These are phyloP conservation scores for Dendronephthya gigantea DNA, from an alignment of 64 coral and sea anemone species.

Conservation along the genomic window DNA sequence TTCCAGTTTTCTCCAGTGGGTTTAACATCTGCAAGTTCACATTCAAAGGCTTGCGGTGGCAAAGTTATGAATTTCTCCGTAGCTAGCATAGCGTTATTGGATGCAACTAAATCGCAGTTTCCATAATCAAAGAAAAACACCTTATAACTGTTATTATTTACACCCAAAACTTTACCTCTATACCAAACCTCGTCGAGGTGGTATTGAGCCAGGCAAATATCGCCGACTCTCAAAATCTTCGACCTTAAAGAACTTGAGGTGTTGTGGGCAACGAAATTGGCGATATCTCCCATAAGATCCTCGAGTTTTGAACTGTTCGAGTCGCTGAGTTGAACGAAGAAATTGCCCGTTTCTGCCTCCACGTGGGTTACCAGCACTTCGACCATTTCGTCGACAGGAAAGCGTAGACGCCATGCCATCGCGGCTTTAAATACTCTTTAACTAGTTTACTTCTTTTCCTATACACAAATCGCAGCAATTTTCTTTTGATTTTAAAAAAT, in stretches of 20 bases:
- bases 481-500: too few species aligned
- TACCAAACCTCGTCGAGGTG: constrained; percentile 77
- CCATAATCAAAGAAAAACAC: constrained; percentile 92
- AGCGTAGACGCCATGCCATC: constrained; percentile 62
- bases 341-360: constrained; percentile 41
- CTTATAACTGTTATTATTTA: constrained; percentile 37
- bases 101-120: constrained; percentile 56
- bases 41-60: constrained; percentile 37
- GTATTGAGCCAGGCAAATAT: constrained; percentile 70
- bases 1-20: constrained; percentile 23
- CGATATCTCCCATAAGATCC: constrained; percentile 74
- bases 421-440: not conserved
- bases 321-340: constrained; percentile 79
- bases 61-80: constrained; percentile 34
- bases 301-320: constrained; percentile 63
- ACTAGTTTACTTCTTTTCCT: too few species aligned
- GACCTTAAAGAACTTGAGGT: constrained; percentile 1
- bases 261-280: constrained; percentile 36
- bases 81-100: constrained; percentile 41
- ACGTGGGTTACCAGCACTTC: constrained; percentile 74
- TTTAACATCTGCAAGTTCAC: constrained; percentile 30
- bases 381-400: constrained; percentile 69
- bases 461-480: too few species aligned
- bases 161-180: constrained; percentile 52
- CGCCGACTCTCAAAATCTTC: constrained; percentile 46